Evolutionary conservation across 2,113 vertebrate species (phyloP).

Genomic region (Vombatus ursinus): DNA sequence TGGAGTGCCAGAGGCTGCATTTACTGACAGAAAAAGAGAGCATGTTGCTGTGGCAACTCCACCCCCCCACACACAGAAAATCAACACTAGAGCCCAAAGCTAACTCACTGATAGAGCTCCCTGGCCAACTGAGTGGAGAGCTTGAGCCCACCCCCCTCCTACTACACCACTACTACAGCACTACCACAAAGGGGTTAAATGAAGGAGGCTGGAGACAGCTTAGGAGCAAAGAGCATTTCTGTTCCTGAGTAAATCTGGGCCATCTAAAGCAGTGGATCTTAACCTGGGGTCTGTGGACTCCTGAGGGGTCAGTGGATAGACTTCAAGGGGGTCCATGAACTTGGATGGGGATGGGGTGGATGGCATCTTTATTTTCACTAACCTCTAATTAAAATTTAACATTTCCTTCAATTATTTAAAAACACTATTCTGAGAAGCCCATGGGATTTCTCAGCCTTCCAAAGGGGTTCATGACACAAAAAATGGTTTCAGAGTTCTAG

Average conservation of each 20-base stretch:
- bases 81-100: neutral
- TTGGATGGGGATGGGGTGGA: neutral
- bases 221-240: neutral
- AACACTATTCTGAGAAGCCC: neutral
- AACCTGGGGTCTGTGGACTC: neutral
- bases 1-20: neutral
- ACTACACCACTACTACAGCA: too few relatives aligned
- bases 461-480: neutral
- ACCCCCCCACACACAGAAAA: neutral
- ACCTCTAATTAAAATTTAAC: neutral
- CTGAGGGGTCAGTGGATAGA: neutral
- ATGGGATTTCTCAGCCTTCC: neutral
- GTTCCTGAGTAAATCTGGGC: neutral
- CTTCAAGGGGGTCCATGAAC: neutral
- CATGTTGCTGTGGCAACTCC: neutral
- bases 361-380: neutral
- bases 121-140: neutral
- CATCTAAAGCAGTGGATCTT: neutral
- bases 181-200: neutral
- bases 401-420: neutral
- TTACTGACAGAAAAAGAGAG: neutral
- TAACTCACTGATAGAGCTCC: neutral
- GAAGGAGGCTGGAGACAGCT: neutral
- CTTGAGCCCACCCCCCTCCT: neutral
- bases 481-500: neutral